Base-by-base conservation (phyloP, 2,113 vertebrate species). In the Syrrhaptes paradoxus region DNA sequence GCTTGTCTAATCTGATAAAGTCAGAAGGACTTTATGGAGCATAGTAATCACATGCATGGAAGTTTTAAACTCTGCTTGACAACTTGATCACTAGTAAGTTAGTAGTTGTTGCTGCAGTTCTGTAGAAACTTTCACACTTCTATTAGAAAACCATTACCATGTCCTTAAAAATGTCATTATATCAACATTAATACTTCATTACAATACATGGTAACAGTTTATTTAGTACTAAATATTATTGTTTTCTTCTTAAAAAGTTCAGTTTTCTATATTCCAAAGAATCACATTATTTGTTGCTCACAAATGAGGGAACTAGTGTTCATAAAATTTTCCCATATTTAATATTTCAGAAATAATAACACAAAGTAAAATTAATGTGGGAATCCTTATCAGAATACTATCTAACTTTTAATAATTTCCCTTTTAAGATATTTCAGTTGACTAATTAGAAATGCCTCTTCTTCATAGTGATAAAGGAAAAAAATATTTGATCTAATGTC, bases 1-100 rank as follows among this genome's bases (percentile, higher is more conserved):
- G 49, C 94, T 85, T 91, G 84, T 93, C 91, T 72, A 32, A 31
- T 46, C 43, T 58, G 19, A 87, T 96, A 75, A 82, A 92, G 19
- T 94, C 93, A 95, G 70, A 75, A 72, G 31, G 36, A 38, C 41
- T 95, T 9, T 0, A 5, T 89, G 84, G 43, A 96, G 84, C 62
- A 65, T 76, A 74, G 76, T 52, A 87, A 79, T 13, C 31, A 68
- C 49, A 88, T 0, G 1, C 41, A 73, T 45, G 51, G 18, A 61
- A 95, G 66, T 89, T 68, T 67, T 78, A 89, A 92, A 79, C 18
- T 80, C 59, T 72, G 18, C 67, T 65, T 79, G 81, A 96, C 58
- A 87, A 73, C 71, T 76, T 54, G 24, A 68, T 96, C n/a, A 48
- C 52, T 68, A 28, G 17, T 59, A 48, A 74, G 8, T 74, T 45